Conservation (phyloP, 2,113 vertebrate genomes). For the Atherinomorus stipes region DNA sequence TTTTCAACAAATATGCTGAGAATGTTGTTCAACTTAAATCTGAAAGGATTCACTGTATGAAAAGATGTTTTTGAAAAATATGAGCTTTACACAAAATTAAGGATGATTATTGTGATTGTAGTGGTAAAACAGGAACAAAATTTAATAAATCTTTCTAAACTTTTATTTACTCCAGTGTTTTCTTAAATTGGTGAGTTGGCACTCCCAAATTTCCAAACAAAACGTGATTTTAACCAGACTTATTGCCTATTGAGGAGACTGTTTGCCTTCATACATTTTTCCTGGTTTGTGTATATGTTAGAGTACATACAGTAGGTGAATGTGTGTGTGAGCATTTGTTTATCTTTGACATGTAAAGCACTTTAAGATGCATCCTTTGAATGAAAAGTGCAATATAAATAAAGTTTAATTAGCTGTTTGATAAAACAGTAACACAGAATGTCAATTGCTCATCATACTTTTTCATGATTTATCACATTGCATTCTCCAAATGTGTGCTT, state of each 20-base stretch:
- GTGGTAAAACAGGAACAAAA: background rate
- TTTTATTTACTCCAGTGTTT: background rate
- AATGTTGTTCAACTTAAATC: conserved; percentile 6
- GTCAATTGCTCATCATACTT: background rate
- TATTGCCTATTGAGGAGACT: background rate
- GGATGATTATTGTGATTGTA: conserved; percentile 2
- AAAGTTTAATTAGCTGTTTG: too few relatives aligned
- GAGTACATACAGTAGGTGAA: too few relatives aligned
- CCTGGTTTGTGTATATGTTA: too few relatives aligned
- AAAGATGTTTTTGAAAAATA: background rate
- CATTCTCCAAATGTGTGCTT: background rate
- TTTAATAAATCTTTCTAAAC: background rate
- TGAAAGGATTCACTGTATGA: conserved; percentile 12
- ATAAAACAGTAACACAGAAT: too few relatives aligned
- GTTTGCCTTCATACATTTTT: too few relatives aligned
- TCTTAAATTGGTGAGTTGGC: too few relatives aligned
- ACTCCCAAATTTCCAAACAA: too few relatives aligned
- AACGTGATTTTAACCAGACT: too few relatives aligned
- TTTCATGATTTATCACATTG: background rate
- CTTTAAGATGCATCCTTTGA: too few relatives aligned
- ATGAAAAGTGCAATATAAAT: too few relatives aligned
- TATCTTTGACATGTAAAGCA: too few relatives aligned
- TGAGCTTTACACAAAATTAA: conserved; percentile 7
- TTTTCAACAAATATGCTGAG: conserved; percentile 16
- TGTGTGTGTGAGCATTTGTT: too few relatives aligned